These are phyloP conservation scores for Gryllus longicercus DNA, from an alignment of 2,888 invertebrate species.

Conservation along the genomic window DNA sequence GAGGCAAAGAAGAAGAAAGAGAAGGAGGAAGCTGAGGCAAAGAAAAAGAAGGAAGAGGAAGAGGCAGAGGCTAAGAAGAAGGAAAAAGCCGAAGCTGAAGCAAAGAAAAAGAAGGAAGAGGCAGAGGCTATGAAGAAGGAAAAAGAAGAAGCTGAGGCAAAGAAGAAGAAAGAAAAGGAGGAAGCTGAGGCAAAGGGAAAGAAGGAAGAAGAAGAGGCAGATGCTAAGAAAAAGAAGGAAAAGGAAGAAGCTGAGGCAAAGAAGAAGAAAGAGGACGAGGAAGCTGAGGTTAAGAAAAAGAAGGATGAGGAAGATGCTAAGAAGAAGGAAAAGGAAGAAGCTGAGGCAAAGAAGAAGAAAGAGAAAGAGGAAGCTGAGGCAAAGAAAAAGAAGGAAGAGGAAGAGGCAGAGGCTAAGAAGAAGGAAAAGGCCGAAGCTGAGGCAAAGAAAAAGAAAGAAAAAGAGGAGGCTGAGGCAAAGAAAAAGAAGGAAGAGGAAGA, in stretches of 20 bases:
- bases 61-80: constrained; percentile 31
- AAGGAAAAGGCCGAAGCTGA: constrained; percentile 19
- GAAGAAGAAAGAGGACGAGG: constrained; percentile 33
- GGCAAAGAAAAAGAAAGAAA: constrained; percentile 21
- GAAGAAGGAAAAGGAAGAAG: background rate
- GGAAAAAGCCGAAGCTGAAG: constrained; percentile 32
- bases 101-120: constrained; percentile 31
- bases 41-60: constrained; percentile 11
- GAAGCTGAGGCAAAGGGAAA: constrained; percentile 25
- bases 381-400: constrained; percentile 23
- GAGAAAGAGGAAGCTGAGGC: background rate
- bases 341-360: background rate
- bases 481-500: constrained; percentile 31
- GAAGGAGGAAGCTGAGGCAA: background rate
- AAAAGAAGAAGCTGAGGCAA: constrained; percentile 18
- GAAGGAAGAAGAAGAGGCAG: constrained; percentile 25
- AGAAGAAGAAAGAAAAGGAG: constrained; percentile 24
- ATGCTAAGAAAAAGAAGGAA: constrained; percentile 31
- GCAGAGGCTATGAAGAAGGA: constrained; percentile 24
- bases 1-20: constrained; percentile 19
- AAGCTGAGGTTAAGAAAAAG: background rate
- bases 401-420: constrained; percentile 23
- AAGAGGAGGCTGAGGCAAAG: constrained; percentile 21
- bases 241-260: constrained; percentile 28
- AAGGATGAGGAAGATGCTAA: constrained; percentile 24